phyloP scores from a whole-genome alignment of 2,888 invertebrate species.

The Cinara cedri region DNA sequence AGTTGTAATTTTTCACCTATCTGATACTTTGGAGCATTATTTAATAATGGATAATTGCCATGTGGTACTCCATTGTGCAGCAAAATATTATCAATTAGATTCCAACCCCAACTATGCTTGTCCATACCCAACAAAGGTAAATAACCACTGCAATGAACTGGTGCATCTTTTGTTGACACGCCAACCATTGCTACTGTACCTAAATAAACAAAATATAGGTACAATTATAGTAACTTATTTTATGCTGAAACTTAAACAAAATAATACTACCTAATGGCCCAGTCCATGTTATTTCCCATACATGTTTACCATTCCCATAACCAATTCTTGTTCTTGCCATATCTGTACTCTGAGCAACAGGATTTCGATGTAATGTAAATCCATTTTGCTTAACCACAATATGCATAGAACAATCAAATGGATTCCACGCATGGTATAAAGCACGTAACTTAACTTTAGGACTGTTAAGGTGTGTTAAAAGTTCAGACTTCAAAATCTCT shows the following conservation, averaged over 20 bases:
- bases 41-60: constrained; percentile 90
- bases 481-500: constrained; percentile 86
- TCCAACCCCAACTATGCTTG: constrained; percentile 99
- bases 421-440: constrained; percentile 95
- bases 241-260: not conserved
- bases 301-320: constrained; percentile 89
- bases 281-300: constrained; percentile 99
- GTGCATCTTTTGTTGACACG: constrained; percentile 91
- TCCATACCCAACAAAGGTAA: constrained; percentile 92
- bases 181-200: constrained; percentile 97
- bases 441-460: constrained; percentile 94
- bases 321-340: constrained; percentile 89
- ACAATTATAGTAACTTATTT: not conserved
- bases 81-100: constrained; percentile 95
- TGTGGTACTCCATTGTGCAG: constrained; percentile 95
- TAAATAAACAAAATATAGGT: constrained; percentile 6
- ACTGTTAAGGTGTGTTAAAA: constrained; percentile 84
- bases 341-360: constrained; percentile 98
- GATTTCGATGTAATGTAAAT: constrained; percentile 96
- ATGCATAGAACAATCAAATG: constrained; percentile 95
- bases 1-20: constrained; percentile 96
- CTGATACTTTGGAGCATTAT: constrained; percentile 96
- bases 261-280: constrained; percentile 76
- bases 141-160: constrained; percentile 93
- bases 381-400: constrained; percentile 96